These are phyloP conservation scores for Sycophaga agraensis DNA, from an alignment of 1,140 invertebrate genomes.

Conservation along the genomic window DNA sequence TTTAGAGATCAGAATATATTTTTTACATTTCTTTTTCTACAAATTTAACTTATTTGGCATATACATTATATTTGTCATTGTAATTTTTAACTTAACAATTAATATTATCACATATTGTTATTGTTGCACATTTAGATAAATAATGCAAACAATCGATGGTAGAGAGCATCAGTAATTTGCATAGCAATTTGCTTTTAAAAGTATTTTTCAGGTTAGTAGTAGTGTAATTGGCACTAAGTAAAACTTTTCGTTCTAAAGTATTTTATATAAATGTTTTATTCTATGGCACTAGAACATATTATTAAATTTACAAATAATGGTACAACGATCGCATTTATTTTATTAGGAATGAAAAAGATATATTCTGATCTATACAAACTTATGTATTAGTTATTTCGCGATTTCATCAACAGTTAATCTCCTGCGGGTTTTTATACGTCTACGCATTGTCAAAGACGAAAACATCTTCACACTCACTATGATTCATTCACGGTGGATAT, in stretches of 20 bases:
- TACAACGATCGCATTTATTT: neutral
- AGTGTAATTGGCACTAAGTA: neutral
- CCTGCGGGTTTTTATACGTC: neutral
- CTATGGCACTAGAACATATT: neutral
- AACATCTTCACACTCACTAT: neutral
- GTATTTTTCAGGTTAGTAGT: neutral
- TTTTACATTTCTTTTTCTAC: constrained; percentile 18
- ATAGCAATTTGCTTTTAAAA: neutral
- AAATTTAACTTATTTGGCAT: constrained; percentile 15
- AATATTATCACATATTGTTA: constrained; percentile 27
- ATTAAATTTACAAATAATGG: neutral
- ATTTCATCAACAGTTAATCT: neutral
- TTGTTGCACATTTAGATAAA: constrained; percentile 14
- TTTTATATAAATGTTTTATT: neutral
- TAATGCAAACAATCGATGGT: too few relatives aligned
- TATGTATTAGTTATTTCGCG: constrained; percentile 6
- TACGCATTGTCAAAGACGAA: neutral
- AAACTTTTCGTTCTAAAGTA: neutral
- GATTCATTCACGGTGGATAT: neutral
- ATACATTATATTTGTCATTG: too few relatives aligned
- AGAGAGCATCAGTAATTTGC: too few relatives aligned
- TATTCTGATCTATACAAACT: constrained; percentile 8
- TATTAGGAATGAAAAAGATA: constrained; percentile 19
- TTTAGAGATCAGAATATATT: constrained; percentile 13
- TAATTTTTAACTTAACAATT: constrained; percentile 19